Conservation (phyloP, 1,140 invertebrate genomes). For the Zaprionus kolodkinae region DNA sequence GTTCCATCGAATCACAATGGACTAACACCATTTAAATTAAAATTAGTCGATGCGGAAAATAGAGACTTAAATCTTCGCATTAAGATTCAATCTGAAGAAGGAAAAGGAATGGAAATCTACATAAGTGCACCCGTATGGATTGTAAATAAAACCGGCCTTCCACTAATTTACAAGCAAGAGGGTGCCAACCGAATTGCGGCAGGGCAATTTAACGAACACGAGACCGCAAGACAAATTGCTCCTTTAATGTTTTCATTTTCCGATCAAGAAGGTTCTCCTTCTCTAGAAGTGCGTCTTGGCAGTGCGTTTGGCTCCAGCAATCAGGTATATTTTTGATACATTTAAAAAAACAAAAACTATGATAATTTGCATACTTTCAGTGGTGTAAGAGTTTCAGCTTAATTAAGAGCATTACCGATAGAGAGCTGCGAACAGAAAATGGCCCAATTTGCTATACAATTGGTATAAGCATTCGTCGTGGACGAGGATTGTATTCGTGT, state of each 20-base stretch:
- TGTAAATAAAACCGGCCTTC: constrained; percentile 97
- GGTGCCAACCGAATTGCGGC: constrained; percentile 91
- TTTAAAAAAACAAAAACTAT: no score
- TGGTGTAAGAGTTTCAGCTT: constrained; percentile 93
- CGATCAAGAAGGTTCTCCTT: constrained; percentile 91
- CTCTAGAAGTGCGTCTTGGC: constrained; percentile 84
- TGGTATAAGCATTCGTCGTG: constrained; percentile 94
- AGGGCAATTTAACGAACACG: constrained; percentile 97
- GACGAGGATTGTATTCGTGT: constrained; percentile 93
- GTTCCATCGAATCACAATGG: constrained; percentile 85
- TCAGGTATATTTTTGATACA: constrained; percentile 33
- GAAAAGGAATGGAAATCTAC: constrained; percentile 88
- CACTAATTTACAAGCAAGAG: constrained; percentile 97
- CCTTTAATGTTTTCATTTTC: constrained; percentile 98
- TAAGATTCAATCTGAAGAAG: constrained; percentile 84
- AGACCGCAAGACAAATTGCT: constrained; percentile 94
- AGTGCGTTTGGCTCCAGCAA: constrained; percentile 67
- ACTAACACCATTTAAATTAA: constrained; percentile 84
- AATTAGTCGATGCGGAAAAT: constrained; percentile 89
- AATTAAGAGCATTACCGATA: constrained; percentile 71
- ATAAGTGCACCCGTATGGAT: constrained; percentile 97
- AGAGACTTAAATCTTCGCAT: constrained; percentile 91
- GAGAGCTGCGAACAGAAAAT: constrained; percentile 71
- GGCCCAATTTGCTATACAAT: constrained; percentile 87
- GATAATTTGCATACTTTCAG: constrained; percentile 78